Base-by-base conservation (phyloP, 1,140 invertebrate genomes). In the Agraylea sexmaculata region DNA sequence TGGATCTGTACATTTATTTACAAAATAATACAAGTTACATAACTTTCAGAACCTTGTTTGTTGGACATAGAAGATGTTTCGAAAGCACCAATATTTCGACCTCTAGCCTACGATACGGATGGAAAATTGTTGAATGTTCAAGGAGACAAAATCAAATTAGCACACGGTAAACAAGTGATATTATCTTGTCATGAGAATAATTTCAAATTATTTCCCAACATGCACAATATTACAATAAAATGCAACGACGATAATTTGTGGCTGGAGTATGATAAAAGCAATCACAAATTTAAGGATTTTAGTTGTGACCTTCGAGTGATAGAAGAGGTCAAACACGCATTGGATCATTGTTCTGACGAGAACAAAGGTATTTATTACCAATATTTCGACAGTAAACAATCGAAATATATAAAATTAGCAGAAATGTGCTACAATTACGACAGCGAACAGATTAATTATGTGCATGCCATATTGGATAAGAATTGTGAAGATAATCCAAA, bases 1-100 rank as follows among this genome's bases (percentile, higher is more conserved):
- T 12, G 12, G 23, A 25, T 8, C n/a, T 7, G 23, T 25, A 25
- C 7, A 25, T 8, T 8, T 25, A 12, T 25, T 25, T 25, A 25
- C 23, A 25, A 25, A 8, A 7, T 25, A 8, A 25, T 32, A n/a
- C 7, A n/a, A 7, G 13, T n/a, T 10, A n/a, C 7, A n/a, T 7
- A 32, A 32, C 6, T 46, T 49, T 43, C 38, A 49, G 47, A 49
- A 28, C 40, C 47, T 16, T 49, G 47, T 31, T 15, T 32, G 2
- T 37, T 49, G 6, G 22, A 41, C 19, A 21, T 49, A 16, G 30
- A 32, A 17, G 40, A 42, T 32, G 33, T 23, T n/a, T 13, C 18
- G 10, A 41, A 43, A 30, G 32, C 41, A 25, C 43, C 44, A 28
- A 12, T 42, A 7, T 49, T 49, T 22, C 19, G 33, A 38, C 47